These are phyloP conservation scores for Cantharis rufa DNA, from an alignment of 2,888 invertebrate genomes.

Conservation along the genomic window DNA sequence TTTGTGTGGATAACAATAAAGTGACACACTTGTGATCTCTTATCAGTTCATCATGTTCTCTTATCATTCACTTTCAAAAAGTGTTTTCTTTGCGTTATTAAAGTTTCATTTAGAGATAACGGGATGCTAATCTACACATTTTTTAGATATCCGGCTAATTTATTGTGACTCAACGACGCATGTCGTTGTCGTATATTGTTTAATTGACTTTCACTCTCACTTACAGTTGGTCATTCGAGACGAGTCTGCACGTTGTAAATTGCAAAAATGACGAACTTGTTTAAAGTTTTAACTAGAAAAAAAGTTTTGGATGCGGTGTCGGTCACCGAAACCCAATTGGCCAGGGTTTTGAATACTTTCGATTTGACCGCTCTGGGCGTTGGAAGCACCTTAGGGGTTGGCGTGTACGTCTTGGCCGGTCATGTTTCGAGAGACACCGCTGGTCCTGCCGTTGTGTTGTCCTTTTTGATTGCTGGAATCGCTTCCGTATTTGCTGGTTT, in stretches of 20 bases:
- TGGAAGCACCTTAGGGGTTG: slow-evolving; percentile 85
- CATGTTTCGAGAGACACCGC: slow-evolving; percentile 78
- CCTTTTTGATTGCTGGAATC: slow-evolving; percentile 85
- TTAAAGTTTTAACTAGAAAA: slow-evolving; percentile 49
- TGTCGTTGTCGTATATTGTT: not conserved
- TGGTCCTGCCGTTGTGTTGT: slow-evolving; percentile 84
- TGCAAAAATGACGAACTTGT: slow-evolving; percentile 41
- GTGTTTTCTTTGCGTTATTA: not conserved
- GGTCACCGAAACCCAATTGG: slow-evolving; percentile 57
- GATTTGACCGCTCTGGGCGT: slow-evolving; percentile 84
- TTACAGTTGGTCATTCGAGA: not conserved
- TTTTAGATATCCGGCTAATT: not conserved
- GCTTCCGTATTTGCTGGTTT: slow-evolving; percentile 89
- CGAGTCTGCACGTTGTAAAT: not conserved
- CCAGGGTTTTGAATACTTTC: slow-evolving; percentile 75
- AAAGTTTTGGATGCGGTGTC: slow-evolving; percentile 48
- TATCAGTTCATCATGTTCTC: not conserved
- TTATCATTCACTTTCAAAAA: not conserved
- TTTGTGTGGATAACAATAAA: not conserved
- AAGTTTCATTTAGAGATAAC: not conserved
- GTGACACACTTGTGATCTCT: not conserved
- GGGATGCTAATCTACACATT: not conserved
- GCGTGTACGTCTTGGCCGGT: slow-evolving; percentile 88
- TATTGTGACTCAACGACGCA: not conserved
- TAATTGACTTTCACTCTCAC: not conserved